phyloP scores from a whole-genome alignment of 2,113 vertebrate genomes.

The Hymenochirus boettgeri region DNA sequence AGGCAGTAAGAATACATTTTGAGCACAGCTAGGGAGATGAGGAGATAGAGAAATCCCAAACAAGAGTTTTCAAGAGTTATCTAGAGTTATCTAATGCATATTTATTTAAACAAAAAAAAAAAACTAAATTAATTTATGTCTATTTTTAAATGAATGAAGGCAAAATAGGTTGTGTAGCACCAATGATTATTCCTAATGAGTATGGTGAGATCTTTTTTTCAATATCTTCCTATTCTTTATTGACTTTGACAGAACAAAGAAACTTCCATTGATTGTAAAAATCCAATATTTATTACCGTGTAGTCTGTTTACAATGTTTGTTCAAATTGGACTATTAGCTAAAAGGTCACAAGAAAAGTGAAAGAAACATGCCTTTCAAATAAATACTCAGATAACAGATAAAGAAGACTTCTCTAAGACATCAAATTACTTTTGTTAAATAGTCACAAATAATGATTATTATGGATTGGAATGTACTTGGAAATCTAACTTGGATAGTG shows the following conservation, averaged over 20 bases:
- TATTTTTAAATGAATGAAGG: too few relatives aligned
- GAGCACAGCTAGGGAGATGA: too few relatives aligned
- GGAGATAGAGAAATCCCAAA: too few relatives aligned
- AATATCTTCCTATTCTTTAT: slow-evolving; percentile 15
- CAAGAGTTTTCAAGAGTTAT: too few relatives aligned
- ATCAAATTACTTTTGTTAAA: too few relatives aligned
- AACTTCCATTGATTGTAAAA: slow-evolving; percentile 13
- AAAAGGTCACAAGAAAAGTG: not conserved
- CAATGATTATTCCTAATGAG: not conserved
- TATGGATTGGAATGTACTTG: too few relatives aligned
- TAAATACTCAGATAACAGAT: not conserved
- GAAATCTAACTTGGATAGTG: too few relatives aligned
- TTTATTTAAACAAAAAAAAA: too few relatives aligned
- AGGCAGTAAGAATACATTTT: too few relatives aligned
- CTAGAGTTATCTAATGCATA: too few relatives aligned
- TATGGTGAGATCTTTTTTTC: not conserved
- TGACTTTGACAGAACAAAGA: slow-evolving; percentile 18
- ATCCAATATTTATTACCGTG: slow-evolving; percentile 3
- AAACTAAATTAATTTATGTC: too few relatives aligned
- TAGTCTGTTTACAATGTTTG: not conserved
- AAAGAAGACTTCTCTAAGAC: not conserved
- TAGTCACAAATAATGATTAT: too few relatives aligned
- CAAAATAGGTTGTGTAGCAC: not conserved
- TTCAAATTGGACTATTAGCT: slow-evolving; percentile 8
- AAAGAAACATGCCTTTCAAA: not conserved